Conservation (phyloP, 2,113 vertebrate genomes). For the Melanostigma gelatinosum region DNA sequence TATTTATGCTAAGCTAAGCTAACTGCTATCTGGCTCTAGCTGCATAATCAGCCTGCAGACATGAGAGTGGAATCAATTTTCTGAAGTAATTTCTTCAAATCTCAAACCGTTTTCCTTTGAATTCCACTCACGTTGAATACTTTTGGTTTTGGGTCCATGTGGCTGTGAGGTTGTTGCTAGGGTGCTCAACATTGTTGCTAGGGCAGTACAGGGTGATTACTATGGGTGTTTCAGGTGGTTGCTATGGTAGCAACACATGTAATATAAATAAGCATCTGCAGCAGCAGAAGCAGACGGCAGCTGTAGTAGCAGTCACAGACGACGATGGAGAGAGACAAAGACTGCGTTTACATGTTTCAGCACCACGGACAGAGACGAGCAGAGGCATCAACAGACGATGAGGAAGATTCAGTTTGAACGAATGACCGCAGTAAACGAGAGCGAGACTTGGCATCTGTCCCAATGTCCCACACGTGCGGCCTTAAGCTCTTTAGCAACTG, state of each 20-base stretch:
- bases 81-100: background rate
- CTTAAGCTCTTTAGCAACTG: slow-evolving; percentile 11
- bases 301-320: background rate
- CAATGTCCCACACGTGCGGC: background rate
- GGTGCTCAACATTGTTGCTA: slow-evolving; percentile 16
- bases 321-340: background rate
- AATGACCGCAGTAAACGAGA: slow-evolving; percentile 6
- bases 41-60: background rate
- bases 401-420: background rate
- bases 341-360: slow-evolving; percentile 44
- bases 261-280: slow-evolving; percentile 4
- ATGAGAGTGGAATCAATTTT: background rate
- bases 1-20: background rate
- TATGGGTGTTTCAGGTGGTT: slow-evolving; percentile 18
- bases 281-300: background rate
- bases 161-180: slow-evolving; percentile 10
- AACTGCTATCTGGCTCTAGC: background rate
- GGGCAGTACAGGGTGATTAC: slow-evolving; percentile 3
- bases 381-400: background rate
- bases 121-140: background rate
- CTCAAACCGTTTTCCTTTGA: background rate
- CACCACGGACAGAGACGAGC: slow-evolving; percentile 64
- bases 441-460: background rate
- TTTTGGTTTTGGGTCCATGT: background rate
- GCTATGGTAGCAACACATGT: slow-evolving; percentile 21